Evolutionary conservation across 35 echinoderm and acorn worm genomes (phyloP), one percentile per base, ranked within the genome.

Genomic region (Apostichopus californicus): DNA sequence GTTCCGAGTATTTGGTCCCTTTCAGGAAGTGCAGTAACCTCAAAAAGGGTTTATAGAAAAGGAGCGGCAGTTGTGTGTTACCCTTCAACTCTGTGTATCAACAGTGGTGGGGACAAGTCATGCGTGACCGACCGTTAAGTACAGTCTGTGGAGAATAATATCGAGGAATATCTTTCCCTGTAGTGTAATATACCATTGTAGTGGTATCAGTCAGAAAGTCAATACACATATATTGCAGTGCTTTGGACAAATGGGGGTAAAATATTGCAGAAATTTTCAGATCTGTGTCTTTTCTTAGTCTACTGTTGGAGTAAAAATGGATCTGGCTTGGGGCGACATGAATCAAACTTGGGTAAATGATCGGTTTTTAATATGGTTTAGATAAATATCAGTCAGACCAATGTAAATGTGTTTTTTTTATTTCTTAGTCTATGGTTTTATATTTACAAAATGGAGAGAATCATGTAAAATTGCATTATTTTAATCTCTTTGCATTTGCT

Each of bases 21-120:
- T 83, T 83, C 25, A 83, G 80, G 8, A 83, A 83, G 80, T 83
- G 80, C 80, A 83, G 80, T 83, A 83, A 83, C 80, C 80, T 83
- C 52, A 55, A 6, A 18, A 55, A 56, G 34, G 3, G 34, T 46
- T 83, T 56, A 25, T 13, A 83, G n/a, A 12, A 83, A 83, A 83
- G 46, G 80, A 83, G 80, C 80, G 80, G 53, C 80, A 54, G 34
- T 14, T 55, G 34, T 15, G 34, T 83, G 55, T 83, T 7, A n/a
- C 80, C 80, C 80, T 56, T 56, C 21, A 83, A 55, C 46, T 55
- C 55, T 83, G 80, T 83, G 46, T 13, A 8, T 20, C 11, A 11
- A 1, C 34, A 46, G 34, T 83, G 14, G 80, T 17, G 12, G 21
- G 13, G 80, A 8, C 17, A 25, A 14, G 9, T 56, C 34, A 83